A percentile compares a stretch with the other conserved stretches of the same genome.
These are phyloP conservation scores for Apodemia zela DNA, from an alignment of 2,888 invertebrate species.

Conservation along the genomic window DNA sequence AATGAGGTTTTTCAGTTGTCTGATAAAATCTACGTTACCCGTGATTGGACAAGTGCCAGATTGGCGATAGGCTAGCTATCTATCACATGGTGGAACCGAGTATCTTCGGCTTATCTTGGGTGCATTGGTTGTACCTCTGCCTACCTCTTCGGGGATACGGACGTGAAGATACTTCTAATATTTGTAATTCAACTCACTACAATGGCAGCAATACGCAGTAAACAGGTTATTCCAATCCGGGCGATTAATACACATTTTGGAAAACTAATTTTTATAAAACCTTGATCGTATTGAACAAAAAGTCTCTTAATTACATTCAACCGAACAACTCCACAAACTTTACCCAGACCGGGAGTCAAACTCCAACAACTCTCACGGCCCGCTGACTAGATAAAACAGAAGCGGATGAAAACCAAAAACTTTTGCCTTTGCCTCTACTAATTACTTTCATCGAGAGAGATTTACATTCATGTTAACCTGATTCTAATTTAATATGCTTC, in stretches of 20 bases:
- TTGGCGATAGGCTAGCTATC: no score
- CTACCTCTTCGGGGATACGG: no score
- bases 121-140: no score
- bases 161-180: no score
- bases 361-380: slow-evolving; percentile 33
- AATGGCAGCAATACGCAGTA: no score
- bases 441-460: slow-evolving; percentile 26
- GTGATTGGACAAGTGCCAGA: no score
- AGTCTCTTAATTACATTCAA: slow-evolving; percentile 6
- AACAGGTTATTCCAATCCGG: background rate
- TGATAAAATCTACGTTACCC: no score
- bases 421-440: slow-evolving; percentile 36
- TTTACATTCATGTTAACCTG: slow-evolving; percentile 11
- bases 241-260: background rate
- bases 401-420: slow-evolving; percentile 34
- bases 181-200: no score
- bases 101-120: no score
- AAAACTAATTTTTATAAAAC: background rate
- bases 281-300: slow-evolving; percentile 5
- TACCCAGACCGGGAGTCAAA: slow-evolving; percentile 24
- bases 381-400: slow-evolving; percentile 37
- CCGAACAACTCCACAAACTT: slow-evolving; percentile 23
- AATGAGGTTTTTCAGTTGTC: no score
- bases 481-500: background rate
- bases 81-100: no score